Base-by-base conservation (phyloP, 1,140 invertebrate genomes). In the Drosophila truncata region DNA sequence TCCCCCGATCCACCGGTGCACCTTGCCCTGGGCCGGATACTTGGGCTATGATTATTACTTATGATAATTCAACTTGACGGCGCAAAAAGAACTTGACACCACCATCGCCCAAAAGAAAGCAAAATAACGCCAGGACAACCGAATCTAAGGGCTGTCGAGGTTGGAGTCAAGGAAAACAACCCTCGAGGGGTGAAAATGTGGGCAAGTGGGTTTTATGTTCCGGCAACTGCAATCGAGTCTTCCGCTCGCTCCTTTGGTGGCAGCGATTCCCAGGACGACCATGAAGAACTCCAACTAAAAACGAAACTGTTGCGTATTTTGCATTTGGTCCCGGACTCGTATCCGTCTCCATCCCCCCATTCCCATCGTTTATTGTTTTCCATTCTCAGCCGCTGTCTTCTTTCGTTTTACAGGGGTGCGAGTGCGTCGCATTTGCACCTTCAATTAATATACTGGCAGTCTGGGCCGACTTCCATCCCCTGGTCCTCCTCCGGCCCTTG, bases 391-490 rank as follows among this genome's bases (percentile, higher is more conserved):
- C 74, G 64, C 49, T 85, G 83, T 73, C 79, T 85, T 70, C 52
- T 63, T 54, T 57, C 63, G 65, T 37, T 72, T 62, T 60, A n/a
- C 82, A 64, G 67, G 83, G 80, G 83, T 77, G 83, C 84, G 76
- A 87, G 77, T 88, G 63, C 80, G 81, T 88, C 83, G 83, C 83
- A 87, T 87, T 87, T 87, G 83, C 83, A 87, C 83, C 83, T 87
- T 88, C 84, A 87, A 87, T 87, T 88, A 87, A 87, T 84, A 64
- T 77, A 65, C 61, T 64, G 62, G 59, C 73, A 81, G 54, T 58
- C 67, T 55, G 63, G 41, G 62, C 10, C 50, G 18, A 29, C 31
- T 72, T 73, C 82, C 82, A 81, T 81, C 78, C 82, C 78, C 72
- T 72, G 78, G 55, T 25, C 62, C 52, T n/a, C 62, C 58, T 41